Percentiles rank a stretch among this genome's conserved stretches.
phyloP scores from a whole-genome alignment of 92 coral and sea anemone genomes.

The Nematostella vectensis region DNA sequence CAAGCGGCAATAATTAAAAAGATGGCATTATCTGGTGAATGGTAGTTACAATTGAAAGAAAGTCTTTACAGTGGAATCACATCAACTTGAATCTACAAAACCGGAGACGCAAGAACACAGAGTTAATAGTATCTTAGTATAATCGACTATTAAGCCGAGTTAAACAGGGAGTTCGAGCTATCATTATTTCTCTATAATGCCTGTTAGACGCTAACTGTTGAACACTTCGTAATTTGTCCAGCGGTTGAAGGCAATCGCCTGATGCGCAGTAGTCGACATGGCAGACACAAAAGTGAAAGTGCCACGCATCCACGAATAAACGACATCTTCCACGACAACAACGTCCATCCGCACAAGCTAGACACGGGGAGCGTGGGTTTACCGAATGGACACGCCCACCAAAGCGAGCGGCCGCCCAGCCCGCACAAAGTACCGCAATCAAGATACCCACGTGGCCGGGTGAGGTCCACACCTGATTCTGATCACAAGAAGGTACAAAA shows the following conservation, averaged over 20 bases:
- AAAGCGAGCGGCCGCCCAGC: constrained; percentile 53
- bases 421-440: constrained; percentile 43
- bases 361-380: constrained; percentile 36
- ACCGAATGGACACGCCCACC: constrained; percentile 44
- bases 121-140: no score
- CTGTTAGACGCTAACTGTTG: no score
- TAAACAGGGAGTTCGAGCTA: no score
- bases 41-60: no score
- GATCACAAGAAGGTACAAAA: constrained; percentile 34
- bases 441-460: constrained; percentile 22
- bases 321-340: constrained; percentile 41
- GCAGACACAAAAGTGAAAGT: constrained; percentile 66
- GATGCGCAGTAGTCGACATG: constrained; percentile 24
- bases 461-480: constrained; percentile 43
- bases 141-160: no score
- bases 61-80: no score
- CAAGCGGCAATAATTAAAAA: no score
- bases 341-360: constrained; percentile 29
- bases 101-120: no score
- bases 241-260: constrained; percentile 35
- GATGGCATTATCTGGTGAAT: no score
- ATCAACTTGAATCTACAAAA: no score
- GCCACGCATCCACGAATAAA: constrained; percentile 58
- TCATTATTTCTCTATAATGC: no score
- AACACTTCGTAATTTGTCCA: no score